These are phyloP conservation scores for Lepidothrix coronata DNA, from an alignment of 2,113 vertebrate species.

Conservation along the genomic window DNA sequence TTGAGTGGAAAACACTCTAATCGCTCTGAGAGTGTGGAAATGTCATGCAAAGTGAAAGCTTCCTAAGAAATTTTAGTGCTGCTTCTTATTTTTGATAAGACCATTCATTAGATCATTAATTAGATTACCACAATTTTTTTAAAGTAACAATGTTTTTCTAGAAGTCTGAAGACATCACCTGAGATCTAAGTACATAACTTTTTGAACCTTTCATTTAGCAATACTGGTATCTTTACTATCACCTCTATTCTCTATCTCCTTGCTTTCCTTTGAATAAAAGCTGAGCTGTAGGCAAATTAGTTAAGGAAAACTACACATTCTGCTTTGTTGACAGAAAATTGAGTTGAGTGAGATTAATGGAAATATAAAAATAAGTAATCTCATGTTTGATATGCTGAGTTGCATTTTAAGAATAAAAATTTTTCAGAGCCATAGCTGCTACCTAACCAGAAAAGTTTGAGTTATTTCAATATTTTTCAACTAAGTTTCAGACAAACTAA, in stretches of 20 bases:
- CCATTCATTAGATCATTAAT: background rate
- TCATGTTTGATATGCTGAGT: background rate
- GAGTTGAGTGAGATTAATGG: background rate
- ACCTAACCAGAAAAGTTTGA: background rate
- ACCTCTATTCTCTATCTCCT: background rate
- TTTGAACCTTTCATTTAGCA: background rate
- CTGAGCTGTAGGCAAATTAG: background rate
- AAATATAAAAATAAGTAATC: background rate
- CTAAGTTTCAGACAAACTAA: background rate
- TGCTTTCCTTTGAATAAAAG: background rate
- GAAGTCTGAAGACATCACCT: background rate
- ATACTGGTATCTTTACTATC: background rate
- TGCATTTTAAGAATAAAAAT: background rate
- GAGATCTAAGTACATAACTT: background rate
- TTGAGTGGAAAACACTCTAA: background rate
- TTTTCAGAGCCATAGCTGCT: background rate
- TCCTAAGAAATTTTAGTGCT: background rate
- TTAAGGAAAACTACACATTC: background rate
- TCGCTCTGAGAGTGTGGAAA: background rate
- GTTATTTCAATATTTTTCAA: background rate
- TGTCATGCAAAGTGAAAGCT: background rate
- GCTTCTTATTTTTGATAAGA: background rate
- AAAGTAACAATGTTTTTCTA: background rate
- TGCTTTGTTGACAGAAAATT: background rate
- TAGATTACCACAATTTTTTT: background rate